Base-by-base conservation (phyloP, 2,888 invertebrate genomes). In the Leptogaster cylindrica region DNA sequence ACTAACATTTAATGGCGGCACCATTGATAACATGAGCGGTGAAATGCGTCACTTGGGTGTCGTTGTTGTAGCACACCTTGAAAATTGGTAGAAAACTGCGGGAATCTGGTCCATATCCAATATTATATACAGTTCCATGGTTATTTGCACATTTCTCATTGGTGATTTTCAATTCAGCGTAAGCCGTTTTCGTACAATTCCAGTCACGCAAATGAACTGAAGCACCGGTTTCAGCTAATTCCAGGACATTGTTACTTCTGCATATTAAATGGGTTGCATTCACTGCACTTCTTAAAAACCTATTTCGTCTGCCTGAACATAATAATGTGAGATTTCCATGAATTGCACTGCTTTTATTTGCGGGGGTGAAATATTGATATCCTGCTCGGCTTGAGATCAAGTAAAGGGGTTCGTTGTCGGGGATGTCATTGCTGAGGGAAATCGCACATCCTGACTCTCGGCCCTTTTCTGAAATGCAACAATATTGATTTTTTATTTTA, bases 1-100 rank as follows among this genome's bases (percentile, higher is more conserved):
- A 75, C 77, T 78, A 74, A 82, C 81, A 74, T 64, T 76, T 73
- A 16, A 81, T 77, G 18, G 78, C 75, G 18, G 74, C 73, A 44
- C 82, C 82, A 72, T 79, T 75, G 16, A 83, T 64, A 1, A 67
- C 69, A 72, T 81, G 80, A 14, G 75, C 73, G 0, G 80, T 73
- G 68, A 80, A 82, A 8, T 80, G 69, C 5, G 79, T 74, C 12
- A 73, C 73, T 51, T 79, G 81, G 7, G 72, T 75, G 23, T 70
- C 28, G 23, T 70, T 73, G 67, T 80, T 74, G 65, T 79, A 80
- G 64, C 82, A 82, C 1, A 77, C 74, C 70, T 75, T 71, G 50
- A 81, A 76, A 66, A 79, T 66, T 14, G 73, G 73, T 18, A 70
- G 55, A 48, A 73, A 71, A 12, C 69, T 67, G 3, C 69, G 44